A percentile compares a stretch with the other conserved stretches of the same genome.
Conservation (phyloP, 1,140 invertebrate species). For the Apis mellifera region Amel_HAv3.1 CM009932.2:11316501-11317000, state of each 20-base stretch:
- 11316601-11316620: neutral
- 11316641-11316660: constrained; percentile 29
- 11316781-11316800: neutral
- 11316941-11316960: neutral
- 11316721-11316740: neutral
- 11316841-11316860: neutral
- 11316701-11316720: neutral
- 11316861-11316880: neutral
- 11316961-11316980: neutral
- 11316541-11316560: neutral
- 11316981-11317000: neutral
- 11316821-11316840: neutral
- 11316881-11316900: neutral
- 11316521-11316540: no score
- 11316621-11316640: constrained; percentile 16
- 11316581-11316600: constrained; percentile 23
- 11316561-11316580: neutral
- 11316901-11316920: no score
- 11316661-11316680: neutral
- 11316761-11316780: neutral
- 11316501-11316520: neutral
- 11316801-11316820: no score
- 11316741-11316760: neutral
- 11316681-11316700: constrained; percentile 15
- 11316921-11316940: neutral